phyloP scores from a whole-genome alignment of 1,140 invertebrate genomes.

The Ganaspis sp. region DNA sequence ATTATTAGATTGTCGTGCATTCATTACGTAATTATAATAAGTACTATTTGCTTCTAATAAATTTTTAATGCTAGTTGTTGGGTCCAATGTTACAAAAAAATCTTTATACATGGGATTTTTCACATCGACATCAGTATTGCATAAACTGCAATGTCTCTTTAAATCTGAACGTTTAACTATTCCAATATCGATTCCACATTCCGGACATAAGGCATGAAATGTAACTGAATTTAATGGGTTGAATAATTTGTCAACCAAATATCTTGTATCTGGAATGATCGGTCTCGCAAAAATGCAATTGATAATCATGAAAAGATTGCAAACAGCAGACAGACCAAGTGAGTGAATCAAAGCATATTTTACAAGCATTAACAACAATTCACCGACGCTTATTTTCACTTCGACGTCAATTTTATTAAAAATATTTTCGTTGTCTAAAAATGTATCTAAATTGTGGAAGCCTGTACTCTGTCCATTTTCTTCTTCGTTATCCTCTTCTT shows the following conservation, averaged over 20 bases:
- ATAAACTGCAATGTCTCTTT: conserved; percentile 30
- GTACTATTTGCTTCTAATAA: conserved; percentile 32
- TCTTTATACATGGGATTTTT: conserved; percentile 31
- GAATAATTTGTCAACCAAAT: conserved; percentile 36
- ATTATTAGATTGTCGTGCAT: background rate
- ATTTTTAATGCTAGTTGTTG: conserved; percentile 19
- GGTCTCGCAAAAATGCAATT: conserved; percentile 37
- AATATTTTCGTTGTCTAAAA: background rate
- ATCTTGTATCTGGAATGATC: conserved; percentile 34
- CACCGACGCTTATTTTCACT: background rate
- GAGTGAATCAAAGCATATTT: conserved; percentile 32
- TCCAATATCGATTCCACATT: conserved; percentile 34
- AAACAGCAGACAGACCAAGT: conserved; percentile 28
- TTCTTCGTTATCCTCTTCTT: background rate
- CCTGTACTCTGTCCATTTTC: background rate
- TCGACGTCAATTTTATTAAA: background rate
- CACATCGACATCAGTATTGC: conserved; percentile 33
- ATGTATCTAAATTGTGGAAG: background rate
- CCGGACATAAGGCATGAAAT: conserved; percentile 39
- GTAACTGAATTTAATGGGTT: conserved; percentile 13
- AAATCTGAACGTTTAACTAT: background rate
- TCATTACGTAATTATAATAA: background rate
- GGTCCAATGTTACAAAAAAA: conserved; percentile 42
- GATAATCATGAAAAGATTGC: conserved; percentile 38
- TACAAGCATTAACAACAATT: conserved; percentile 11